Conservation (phyloP, 2,113 vertebrate genomes). For the Tupaia chinensis region DNA sequence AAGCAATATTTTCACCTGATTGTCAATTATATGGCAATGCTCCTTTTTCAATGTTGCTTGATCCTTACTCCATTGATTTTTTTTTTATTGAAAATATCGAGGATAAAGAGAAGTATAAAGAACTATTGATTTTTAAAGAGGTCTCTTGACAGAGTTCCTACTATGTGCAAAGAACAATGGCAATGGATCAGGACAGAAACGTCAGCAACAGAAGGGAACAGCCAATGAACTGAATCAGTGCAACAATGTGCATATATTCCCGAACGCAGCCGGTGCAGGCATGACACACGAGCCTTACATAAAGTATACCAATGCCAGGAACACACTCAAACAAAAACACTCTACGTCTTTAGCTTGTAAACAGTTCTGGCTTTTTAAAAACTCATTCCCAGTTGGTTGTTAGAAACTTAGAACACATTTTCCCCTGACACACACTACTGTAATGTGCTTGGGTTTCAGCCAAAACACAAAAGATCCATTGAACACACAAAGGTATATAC, state of each 20-base stretch:
- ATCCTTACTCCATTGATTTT: constrained; percentile 39
- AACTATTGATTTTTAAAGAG: constrained; percentile 18
- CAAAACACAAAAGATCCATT: constrained; percentile 40
- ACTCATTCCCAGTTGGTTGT: not conserved
- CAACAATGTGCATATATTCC: not conserved
- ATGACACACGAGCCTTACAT: not conserved
- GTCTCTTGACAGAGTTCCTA: not conserved
- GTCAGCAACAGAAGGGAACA: not conserved
- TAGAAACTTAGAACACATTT: constrained; percentile 46
- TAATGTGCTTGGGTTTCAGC: constrained; percentile 48
- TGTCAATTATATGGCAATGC: not conserved
- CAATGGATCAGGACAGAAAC: not conserved
- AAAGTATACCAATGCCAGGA: not conserved
- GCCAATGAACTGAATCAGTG: not conserved
- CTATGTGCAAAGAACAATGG: not conserved
- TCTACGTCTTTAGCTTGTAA: not conserved
- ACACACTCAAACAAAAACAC: not conserved
- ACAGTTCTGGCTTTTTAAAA: constrained; percentile 34
- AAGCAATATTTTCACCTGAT: constrained; percentile 42
- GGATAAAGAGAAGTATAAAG: constrained; percentile 29
- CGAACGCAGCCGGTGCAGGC: not conserved
- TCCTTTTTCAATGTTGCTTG: constrained; percentile 10
- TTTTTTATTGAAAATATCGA: constrained; percentile 8
- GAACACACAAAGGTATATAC: not conserved
- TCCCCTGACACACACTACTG: not conserved